Base-by-base conservation (phyloP, 2,113 vertebrate genomes). In the Nyctibius bracteatus region DNA sequence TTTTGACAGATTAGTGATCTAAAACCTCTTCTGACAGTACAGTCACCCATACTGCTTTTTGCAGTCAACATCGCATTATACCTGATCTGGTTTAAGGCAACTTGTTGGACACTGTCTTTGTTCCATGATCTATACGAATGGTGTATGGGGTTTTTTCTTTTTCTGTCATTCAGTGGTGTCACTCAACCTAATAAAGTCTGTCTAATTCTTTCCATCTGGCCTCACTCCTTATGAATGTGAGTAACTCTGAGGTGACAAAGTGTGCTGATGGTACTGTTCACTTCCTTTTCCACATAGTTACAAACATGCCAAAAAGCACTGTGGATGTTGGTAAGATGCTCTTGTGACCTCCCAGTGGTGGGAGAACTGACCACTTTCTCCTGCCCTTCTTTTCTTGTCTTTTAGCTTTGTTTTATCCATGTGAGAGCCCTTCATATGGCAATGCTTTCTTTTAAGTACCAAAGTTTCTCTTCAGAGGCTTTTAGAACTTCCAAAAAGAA, bases 201-300 rank as follows among this genome's bases (percentile, higher is more conserved):
- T 57, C 43, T 70, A 72, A 43, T 67, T 72, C n/a, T 63, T 81
- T 73, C 31, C 31, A 39, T 57, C 80, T 58, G 49, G n/a, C 39
- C 24, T 72, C 59, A 57, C 47, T n/a, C 4, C 2, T 63, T 54
- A 54, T 0, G 6, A 52, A 43, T 0, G 1, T n/a, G 24, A 37
- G 30, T 51, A 61, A 37, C 41, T 65, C 28, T 21, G 37, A 78
- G 49, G 59, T 78, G 55, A 44, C 43, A 43, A 17, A 80, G 23
- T 31, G 5, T 71, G n/a, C 37, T 67, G 31, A n/a, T 49, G 8
- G 23, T 81, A 52, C 25, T 43, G 8, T n/a, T 75, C 25, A 55
- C 62, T 10, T 66, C 24, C 43, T 66, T 77, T 82, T 65, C 58
- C 21, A 70, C 22, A 4, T 47, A 44, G 41, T 49, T 65, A 35